Evolutionary conservation across 2,888 invertebrate species (phyloP).

Genomic region (Caenorhabditis doughertyi): DNA sequence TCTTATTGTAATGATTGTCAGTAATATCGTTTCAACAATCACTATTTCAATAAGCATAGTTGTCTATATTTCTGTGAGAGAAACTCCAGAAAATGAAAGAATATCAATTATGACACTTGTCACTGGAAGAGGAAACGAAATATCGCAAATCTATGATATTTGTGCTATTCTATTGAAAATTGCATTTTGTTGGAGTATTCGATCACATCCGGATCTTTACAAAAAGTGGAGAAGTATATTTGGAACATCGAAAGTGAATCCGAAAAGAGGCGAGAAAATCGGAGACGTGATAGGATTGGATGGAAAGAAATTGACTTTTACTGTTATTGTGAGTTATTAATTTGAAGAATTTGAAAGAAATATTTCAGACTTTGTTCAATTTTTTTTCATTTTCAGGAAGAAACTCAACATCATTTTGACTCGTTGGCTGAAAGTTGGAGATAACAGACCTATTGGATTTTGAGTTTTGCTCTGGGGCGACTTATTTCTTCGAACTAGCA

Average conservation of each 20-base stretch:
- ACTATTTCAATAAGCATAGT: constrained; percentile 20
- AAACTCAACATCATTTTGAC: constrained; percentile 56
- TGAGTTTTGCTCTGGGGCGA: background rate
- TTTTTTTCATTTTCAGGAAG: constrained; percentile 60
- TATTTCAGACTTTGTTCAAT: too few relatives aligned
- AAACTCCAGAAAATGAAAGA: constrained; percentile 45
- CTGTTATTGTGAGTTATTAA: constrained; percentile 44
- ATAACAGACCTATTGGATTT: constrained; percentile 10
- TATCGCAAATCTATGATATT: constrained; percentile 53
- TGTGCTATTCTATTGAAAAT: constrained; percentile 37
- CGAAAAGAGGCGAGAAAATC: background rate
- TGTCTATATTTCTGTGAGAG: constrained; percentile 30
- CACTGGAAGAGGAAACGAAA: constrained; percentile 53
- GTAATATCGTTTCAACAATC: constrained; percentile 39
- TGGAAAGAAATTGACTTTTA: constrained; percentile 42
- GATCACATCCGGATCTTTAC: constrained; percentile 46
- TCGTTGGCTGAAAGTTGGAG: constrained; percentile 41
- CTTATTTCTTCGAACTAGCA: too few relatives aligned
- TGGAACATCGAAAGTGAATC: constrained; percentile 28
- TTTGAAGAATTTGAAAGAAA: background rate
- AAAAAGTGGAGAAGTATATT: constrained; percentile 34
- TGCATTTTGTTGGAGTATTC: constrained; percentile 51
- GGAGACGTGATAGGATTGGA: constrained; percentile 21
- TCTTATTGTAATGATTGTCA: constrained; percentile 28
- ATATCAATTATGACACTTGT: constrained; percentile 18